Base-by-base conservation (phyloP, 2,888 invertebrate species). In the Magallana nippona region DNA sequence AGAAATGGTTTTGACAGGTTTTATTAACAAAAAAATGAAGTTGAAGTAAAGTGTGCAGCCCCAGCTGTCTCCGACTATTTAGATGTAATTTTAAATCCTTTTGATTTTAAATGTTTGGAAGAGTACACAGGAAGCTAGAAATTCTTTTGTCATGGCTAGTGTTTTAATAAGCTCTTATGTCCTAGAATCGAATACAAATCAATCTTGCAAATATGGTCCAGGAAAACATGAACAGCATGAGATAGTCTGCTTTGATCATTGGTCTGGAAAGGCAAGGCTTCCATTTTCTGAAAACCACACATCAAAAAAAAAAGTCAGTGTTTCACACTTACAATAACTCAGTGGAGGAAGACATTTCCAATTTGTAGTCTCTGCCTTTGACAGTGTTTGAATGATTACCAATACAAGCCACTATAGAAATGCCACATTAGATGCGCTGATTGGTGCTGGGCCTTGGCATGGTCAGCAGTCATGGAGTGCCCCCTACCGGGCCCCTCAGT, bases 291-390 rank as follows among this genome's bases (percentile, higher is more conserved):
- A 71, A 71, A 32, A 27, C 27, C 44, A 44, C 44, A 44, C 44
- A 44, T 44, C 44, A 71, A 22, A 27, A 27, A 22, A 71, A 71
- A 71, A 27, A 11, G 15, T 1, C 60, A 22, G 22, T 71, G 71
- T 71, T 71, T 71, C 71, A 71, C 71, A 71, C 27, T 22, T 71
- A 71, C 27, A 71, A 71, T 63, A 71, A 32, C 71, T 22, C 11
- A 27, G 71, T 17, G 32, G 22, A 27, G 71, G 71, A 71, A 71
- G 27, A 71, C 71, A 71, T 71, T 71, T 71, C 71, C 71, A 71
- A 71, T 71, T 71, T 71, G 71, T 22, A 71, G 71, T 71, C 71
- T 71, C 71, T 71, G 71, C 71, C 71, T 71, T 71, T 27, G 27
- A 60, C 60, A 71, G 71, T 27, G 27, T 71, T 27, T 27, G 71